Evolutionary conservation across 2,797 vertebrate species (phyloP).

Genomic region (Crax fasciolata): DNA sequence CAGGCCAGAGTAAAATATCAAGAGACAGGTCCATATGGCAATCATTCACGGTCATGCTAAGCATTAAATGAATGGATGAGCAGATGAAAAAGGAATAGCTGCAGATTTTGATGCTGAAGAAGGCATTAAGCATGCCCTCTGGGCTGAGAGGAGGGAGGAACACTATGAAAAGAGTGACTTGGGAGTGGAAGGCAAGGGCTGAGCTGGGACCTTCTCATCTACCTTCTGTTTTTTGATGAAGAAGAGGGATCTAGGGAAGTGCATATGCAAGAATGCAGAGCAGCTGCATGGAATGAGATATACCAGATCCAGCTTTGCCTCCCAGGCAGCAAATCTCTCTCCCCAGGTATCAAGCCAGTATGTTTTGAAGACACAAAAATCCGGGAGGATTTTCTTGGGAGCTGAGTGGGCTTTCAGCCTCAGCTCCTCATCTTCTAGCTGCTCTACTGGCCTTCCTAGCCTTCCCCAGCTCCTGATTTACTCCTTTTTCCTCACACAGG

Average conservation of each 20-base stretch:
- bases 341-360: background rate
- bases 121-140: background rate
- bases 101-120: background rate
- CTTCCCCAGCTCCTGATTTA: background rate
- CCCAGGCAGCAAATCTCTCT: background rate
- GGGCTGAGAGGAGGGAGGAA: background rate
- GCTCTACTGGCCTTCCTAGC: background rate
- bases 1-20: conserved; percentile 10
- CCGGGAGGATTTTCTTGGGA: background rate
- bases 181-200: background rate
- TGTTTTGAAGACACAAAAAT: background rate
- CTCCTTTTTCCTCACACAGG: background rate
- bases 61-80: conserved; percentile 14
- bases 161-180: background rate
- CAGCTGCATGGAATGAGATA: background rate
- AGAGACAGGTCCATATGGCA: conserved; percentile 26
- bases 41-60: background rate
- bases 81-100: background rate
- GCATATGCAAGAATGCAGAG: background rate
- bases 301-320: background rate
- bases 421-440: background rate
- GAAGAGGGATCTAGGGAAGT: background rate
- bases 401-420: background rate
- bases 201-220: background rate
- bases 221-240: background rate